These are phyloP conservation scores for Nothobranchius kuhntae DNA, from an alignment of 2,113 vertebrate genomes.

Conservation along the genomic window DNA sequence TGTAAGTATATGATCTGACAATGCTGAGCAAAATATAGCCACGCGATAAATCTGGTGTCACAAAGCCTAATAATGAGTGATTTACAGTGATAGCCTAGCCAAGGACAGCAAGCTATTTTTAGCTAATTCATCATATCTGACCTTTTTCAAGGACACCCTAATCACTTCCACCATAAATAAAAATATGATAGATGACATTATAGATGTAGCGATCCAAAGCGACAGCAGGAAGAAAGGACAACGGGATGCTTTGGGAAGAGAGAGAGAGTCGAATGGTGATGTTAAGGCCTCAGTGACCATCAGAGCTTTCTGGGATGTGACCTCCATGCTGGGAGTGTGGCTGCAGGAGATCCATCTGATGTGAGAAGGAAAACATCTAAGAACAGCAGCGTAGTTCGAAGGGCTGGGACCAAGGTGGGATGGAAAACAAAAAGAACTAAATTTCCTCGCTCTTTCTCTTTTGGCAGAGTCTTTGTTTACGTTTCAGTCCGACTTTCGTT, in stretches of 20 bases:
- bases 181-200: not conserved
- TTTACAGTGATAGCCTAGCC: conserved; percentile 31
- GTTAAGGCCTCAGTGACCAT: not conserved
- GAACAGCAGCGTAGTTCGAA: not conserved
- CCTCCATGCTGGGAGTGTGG: not conserved
- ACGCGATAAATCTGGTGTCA: conserved; percentile 53
- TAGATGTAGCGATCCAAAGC: not conserved
- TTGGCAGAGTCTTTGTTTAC: not conserved
- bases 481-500: not conserved
- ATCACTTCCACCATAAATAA: conserved; percentile 29
- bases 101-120: conserved; percentile 46
- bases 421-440: too few species aligned
- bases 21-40: conserved; percentile 13
- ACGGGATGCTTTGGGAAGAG: not conserved
- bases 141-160: conserved; percentile 49
- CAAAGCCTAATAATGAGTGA: conserved; percentile 60
- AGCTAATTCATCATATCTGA: conserved; percentile 52
- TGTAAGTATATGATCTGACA: conserved; percentile 12
- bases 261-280: not conserved
- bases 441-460: not conserved
- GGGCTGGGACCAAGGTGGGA: not conserved
- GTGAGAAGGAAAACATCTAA: not conserved
- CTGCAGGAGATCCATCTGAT: not conserved
- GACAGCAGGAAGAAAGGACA: not conserved
- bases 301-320: not conserved